Percentiles rank a stretch among this genome's conserved stretches.
These are phyloP conservation scores for Tursiops truncatus DNA, from an alignment of 2,113 vertebrate species.

Conservation along the genomic window DNA sequence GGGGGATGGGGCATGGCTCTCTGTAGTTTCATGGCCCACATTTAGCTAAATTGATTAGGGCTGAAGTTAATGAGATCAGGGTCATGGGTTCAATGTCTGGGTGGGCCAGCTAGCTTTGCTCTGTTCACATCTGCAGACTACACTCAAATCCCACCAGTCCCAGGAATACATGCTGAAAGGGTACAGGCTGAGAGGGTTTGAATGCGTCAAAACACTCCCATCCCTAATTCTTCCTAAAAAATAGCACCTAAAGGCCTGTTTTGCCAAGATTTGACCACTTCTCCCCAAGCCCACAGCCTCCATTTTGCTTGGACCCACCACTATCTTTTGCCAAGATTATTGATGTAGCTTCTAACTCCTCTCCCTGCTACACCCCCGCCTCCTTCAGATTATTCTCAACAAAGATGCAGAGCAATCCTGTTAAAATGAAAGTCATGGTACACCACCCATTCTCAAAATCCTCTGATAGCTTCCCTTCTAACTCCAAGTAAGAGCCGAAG, in stretches of 20 bases:
- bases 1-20: background rate
- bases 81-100: background rate
- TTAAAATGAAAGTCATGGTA: background rate
- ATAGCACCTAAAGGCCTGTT: background rate
- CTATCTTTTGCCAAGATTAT: background rate
- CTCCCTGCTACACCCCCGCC: background rate
- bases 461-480: background rate
- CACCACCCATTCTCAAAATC: background rate
- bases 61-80: constrained; percentile 15
- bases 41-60: constrained; percentile 33
- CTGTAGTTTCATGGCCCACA: background rate
- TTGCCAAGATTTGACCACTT: background rate
- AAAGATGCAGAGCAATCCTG: rapidly evolving
- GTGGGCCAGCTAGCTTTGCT: background rate
- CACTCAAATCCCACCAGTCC: background rate
- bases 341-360: background rate
- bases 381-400: background rate
- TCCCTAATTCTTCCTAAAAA: background rate
- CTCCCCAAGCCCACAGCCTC: background rate
- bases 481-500: background rate
- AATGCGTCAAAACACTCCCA: background rate
- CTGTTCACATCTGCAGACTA: background rate
- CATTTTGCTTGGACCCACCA: background rate
- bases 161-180: background rate
- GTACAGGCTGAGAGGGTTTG: background rate